These are phyloP conservation scores for Pedetes capensis DNA, from an alignment of 2,113 vertebrate genomes.

Conservation along the genomic window DNA sequence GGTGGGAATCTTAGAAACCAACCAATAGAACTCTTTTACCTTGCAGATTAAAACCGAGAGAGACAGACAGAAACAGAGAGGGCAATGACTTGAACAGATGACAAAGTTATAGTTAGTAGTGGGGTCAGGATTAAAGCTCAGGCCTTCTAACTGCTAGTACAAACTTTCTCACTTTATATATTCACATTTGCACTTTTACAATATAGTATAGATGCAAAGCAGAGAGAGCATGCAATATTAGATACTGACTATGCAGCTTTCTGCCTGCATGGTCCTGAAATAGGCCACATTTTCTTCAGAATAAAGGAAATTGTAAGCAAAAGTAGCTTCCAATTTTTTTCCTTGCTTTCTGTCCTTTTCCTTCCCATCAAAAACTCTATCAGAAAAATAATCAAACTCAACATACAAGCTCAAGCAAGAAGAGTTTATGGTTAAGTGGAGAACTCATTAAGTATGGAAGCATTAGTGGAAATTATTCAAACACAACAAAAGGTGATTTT, in stretches of 20 bases:
- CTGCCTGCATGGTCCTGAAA: neutral
- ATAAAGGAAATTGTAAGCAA: neutral
- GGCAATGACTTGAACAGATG: neutral
- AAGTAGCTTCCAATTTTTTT: slow-evolving; percentile 5
- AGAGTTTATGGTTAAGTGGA: slow-evolving; percentile 1
- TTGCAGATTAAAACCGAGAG: neutral
- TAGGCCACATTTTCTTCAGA: neutral
- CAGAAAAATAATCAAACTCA: neutral
- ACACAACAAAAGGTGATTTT: slow-evolving; percentile 6
- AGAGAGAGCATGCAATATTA: neutral
- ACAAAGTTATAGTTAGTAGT: neutral
- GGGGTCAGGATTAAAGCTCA: neutral
- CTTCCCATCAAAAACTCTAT: neutral
- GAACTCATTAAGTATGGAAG: neutral
- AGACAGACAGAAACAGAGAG: neutral
- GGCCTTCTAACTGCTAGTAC: neutral
- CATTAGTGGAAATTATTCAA: slow-evolving; percentile 25
- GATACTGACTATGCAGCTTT: neutral
- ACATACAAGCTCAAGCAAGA: neutral
- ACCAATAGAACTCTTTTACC: neutral
- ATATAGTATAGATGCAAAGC: neutral
- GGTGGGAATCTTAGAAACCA: neutral
- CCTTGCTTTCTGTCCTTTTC: neutral
- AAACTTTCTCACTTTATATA: neutral
- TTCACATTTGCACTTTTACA: neutral